Evolutionary conservation across 35 echinoderm and acorn worm species (phyloP), one percentile per base, ranked within the genome.

Genomic region (Lytechinus variegatus): DNA sequence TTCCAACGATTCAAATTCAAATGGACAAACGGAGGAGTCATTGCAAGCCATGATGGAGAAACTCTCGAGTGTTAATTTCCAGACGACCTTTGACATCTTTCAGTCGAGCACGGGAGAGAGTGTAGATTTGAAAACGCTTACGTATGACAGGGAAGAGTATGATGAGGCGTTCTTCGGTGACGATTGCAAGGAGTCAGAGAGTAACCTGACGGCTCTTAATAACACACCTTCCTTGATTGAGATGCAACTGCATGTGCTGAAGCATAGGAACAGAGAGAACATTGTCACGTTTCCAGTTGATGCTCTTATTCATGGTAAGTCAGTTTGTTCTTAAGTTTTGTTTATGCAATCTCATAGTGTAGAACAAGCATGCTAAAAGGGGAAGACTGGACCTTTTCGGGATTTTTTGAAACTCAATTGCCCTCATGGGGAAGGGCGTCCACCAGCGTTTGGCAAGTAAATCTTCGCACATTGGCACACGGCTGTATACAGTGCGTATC

Each of bases 131-230:
- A 57, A 95, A 28, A 97, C 98, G 19, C 72, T 98, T 87, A 95
- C 95, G 8, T 99, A 99, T 87, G 98, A 99, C 86, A 95, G 95
- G 86, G 95, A 96, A 51, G 98, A 99, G 57, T 99, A 99, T 89
- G 96, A 99, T 66, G 16, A 90, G 21, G 95, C 95, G 28, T 99
- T 99, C 86, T 99, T 98, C 95, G 95, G 95, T 13, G 96, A 95
- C 13, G 52, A 44, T 60, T 3, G 61, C 1, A 94, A 53, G 12
- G 28, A 52, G 16, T 16, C 66, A 0, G 27, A 95, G 21, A 56
- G 86, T 51, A 66, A 54, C 28, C 53, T 94, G 16, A 57, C 87
- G 9, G 94, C 96, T 12, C 72, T 95, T 8, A 99, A 99, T 29
- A 96, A 97, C 33, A 98, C 98, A 1, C 98, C 98, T 58, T 97